Evolutionary conservation across 1,140 invertebrate genomes (phyloP), one percentile per base, ranked within the genome.

Genomic region (Zeugodacus cucurbitae): DNA sequence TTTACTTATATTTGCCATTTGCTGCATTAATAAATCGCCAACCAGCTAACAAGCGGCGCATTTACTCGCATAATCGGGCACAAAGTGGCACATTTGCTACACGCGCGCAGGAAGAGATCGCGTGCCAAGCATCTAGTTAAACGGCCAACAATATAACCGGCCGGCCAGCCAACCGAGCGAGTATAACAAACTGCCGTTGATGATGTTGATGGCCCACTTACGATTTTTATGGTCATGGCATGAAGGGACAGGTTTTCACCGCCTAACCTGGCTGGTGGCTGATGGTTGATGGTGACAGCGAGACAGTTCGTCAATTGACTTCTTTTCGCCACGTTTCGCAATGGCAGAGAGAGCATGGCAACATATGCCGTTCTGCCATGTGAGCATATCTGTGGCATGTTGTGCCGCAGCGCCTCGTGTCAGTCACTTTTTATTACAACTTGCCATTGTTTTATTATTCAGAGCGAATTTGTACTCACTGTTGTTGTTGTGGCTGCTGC

Each of bases 121-220:
- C 74, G 37, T 82, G 74, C 41, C 74, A 82, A 22, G n/a, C 58
- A 62, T 62, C 58, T 62, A 22, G 58, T 62, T 62, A 54, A 54
- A 54, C 48, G 14, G 48, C 48, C 20, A 22, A 26, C 58, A 26
- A n/a, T n/a, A n/a, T 17, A 54, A 54, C 17, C 48, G 48, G 8
- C 70, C 74, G 48, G 41, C 41, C 41, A 48, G 22, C 32, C 8
- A 70, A 41, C 67, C 8, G 48, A 62, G n/a, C 26, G 58, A 62
- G n/a, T 62, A n/a, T n/a, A 48, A 82, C 67, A 74, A 74, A 74
- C 67, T n/a, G 67, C 58, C 26, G 22, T 62, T 48, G 37, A 48
- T 14, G 74, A 44, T 48, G 74, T 54, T 44, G 74, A 82, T 82
- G 74, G 41, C 74, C 74, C 74, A 82, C 74, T 82, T 82, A 48